Evolutionary conservation across 1,140 invertebrate genomes (phyloP), one percentile per base, ranked within the genome.

Genomic region (Whitmania pigra): DNA sequence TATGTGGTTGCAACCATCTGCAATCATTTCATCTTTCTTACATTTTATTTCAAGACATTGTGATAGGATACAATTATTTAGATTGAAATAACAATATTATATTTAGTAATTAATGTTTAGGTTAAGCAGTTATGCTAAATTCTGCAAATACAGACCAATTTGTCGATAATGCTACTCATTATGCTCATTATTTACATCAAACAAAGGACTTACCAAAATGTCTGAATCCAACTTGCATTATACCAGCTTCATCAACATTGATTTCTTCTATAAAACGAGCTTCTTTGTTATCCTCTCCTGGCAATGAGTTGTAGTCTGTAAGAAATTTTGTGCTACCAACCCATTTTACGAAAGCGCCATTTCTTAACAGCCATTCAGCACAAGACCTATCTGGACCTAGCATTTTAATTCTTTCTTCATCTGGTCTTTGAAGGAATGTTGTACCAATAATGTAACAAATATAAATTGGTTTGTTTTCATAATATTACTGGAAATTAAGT

Each of bases 301-400:
- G 87, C 71, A 93, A 80, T 67, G 78, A 73, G 81, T 92, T 89
- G 76, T 91, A 93, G 82, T 92, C 87, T 36, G 75, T 79, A 0
- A 88, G 75, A 78, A 80, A 86, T 67, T 85, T 78, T 53, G 81
- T 76, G 18, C 79, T 78, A 69, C 83, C 83, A 75, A 83, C 84
- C 87, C 88, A 92, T 77, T 85, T 87, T 0, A 93, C 85, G 73
- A 83, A 82, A 25, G 89, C 91, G 17, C 91, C 91, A 83, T 91
- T 91, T 77, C 87, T 82, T 60, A 92, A 79, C 17, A 94, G 83
- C 93, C 92, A 94, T 83, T 94, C 92, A 5, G 92, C 90, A 84
- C 91, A 93, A n/a, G 89, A 88, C 77, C 88, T 78, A 80, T 94
- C 91, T 5, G 91, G 86, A 0, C 92, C 92, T 73, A 92, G 84